These are phyloP conservation scores for Stramonita haemastoma DNA, from an alignment of 2,888 invertebrate genomes.

Conservation along the genomic window DNA sequence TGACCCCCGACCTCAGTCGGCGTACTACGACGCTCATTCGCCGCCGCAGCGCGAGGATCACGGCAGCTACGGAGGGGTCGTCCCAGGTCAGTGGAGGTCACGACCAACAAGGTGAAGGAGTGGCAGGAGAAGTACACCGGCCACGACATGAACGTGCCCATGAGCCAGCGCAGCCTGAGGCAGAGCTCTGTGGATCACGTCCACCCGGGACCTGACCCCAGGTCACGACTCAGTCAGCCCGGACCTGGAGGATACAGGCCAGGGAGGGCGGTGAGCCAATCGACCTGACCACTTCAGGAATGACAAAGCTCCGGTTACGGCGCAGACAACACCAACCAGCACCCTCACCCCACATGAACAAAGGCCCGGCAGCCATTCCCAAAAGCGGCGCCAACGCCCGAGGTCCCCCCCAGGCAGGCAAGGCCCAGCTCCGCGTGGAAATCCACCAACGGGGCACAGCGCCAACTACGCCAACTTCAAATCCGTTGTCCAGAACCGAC, in stretches of 20 bases:
- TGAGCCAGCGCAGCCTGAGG: background rate
- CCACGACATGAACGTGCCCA: conserved; percentile 35
- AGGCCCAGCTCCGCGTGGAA: conserved; percentile 17
- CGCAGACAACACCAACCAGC: background rate
- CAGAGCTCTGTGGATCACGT: background rate
- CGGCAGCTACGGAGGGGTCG: conserved; percentile 45
- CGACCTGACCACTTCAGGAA: background rate
- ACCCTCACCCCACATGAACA: background rate
- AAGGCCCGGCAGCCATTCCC: conserved; percentile 12
- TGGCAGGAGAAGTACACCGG: conserved; percentile 68
- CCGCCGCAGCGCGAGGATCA: conserved; percentile 55
- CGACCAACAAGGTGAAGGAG: conserved; percentile 62
- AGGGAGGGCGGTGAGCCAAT: background rate
- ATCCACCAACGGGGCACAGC: conserved; percentile 37
- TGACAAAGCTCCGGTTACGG: conserved; percentile 30
- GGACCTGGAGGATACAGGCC: background rate
- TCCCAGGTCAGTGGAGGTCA: conserved; percentile 70
- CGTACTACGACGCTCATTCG: conserved; percentile 60
- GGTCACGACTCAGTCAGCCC: background rate
- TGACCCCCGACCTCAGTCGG: conserved; percentile 67
- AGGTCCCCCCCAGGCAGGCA: background rate
- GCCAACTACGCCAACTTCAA: conserved; percentile 57
- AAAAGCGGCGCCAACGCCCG: background rate
- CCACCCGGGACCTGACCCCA: background rate
- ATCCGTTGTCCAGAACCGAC: conserved; percentile 42